Evolutionary conservation across 2,797 vertebrate genomes (phyloP), one percentile per base, ranked within the genome.

Genomic region (Pelochelys cantorii): DNA sequence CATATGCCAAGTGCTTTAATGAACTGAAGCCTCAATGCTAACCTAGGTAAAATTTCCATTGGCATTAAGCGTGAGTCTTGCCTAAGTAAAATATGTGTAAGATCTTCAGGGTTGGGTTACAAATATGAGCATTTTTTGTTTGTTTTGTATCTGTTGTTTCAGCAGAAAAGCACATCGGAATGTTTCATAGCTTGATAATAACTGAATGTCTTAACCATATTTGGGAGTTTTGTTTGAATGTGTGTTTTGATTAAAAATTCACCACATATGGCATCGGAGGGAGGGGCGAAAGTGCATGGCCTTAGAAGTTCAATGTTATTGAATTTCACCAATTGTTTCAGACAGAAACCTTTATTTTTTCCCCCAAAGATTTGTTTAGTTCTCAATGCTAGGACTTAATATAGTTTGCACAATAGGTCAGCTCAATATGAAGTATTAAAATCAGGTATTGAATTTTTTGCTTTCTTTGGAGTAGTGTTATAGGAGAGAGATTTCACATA

Each of bases 381-480:
- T 95, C 65, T 93, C 18, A 3, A 10, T 68, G 31, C n/a, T 88
- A 83, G 89, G 88, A 57, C 88, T 90, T 95, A 85, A 83, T 85
- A 37, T 74, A 81, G 65, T 93, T 89, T 89, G 85, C 27, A 88
- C 89, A 74, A 78, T 84, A 59, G 90, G 86, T 79, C 79, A 57
- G n/a, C 87, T 96, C 27, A 57, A 62, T 90, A 81, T 86, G 91
- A 48, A 14, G 15, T 29, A 79, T 95, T 94, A 65, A 56, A 84
- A 77, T 90, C 29, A 85, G 25, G 57, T 89, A 93, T 92, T 94
- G 74, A 86, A 90, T 97, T 95, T 97, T 96, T 85, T 78, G 86
- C 88, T 93, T 82, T 96, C 79, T 90, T 95, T 92, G 68, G 86
- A 87, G 42, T 84, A 54, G 71, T 96, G 91, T 94, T 94, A 37